phyloP scores from a whole-genome alignment of 2,888 invertebrate genomes.

The Listrodromus nycthemerus region DNA sequence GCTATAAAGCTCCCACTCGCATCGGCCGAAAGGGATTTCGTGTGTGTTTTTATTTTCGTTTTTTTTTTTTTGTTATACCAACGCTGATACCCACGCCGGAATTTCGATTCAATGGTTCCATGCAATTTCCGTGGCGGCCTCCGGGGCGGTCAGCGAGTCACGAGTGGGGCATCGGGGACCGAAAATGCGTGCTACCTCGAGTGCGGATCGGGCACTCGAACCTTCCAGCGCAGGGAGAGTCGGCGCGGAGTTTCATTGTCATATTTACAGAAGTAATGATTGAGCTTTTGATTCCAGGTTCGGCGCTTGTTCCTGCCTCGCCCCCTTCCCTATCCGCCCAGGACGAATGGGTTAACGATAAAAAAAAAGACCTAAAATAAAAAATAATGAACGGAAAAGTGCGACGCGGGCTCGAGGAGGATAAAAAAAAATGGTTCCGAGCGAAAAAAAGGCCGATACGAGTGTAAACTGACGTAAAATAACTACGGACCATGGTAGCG shows the following conservation, averaged over 20 bases:
- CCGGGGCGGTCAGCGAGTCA: conserved; percentile 6
- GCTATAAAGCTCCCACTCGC: conserved; percentile 9
- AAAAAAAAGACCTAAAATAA: conserved; percentile 40
- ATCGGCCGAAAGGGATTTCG: not conserved
- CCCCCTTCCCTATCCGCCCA: conserved; percentile 7
- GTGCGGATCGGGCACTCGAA: conserved; percentile 2
- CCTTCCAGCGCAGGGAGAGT: not conserved
- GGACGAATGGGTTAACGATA: conserved; percentile 61
- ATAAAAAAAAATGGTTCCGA: conserved; percentile 11
- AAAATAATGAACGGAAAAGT: not conserved
- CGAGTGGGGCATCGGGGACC: conserved; percentile 20
- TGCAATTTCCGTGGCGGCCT: conserved; percentile 21
- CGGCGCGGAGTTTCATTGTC: conserved; percentile 54
- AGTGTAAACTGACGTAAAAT: conserved; percentile 68
- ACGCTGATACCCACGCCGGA: conserved; percentile 20
- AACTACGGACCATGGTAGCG: conserved; percentile 69
- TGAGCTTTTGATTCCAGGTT: conserved; percentile 52
- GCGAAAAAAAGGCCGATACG: conserved; percentile 62
- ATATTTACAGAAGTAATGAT: conserved; percentile 61
- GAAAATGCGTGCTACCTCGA: not conserved
- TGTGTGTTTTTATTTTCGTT: not conserved
- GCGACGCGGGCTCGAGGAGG: not conserved
- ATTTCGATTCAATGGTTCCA: conserved; percentile 31
- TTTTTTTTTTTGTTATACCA: conserved; percentile 43
- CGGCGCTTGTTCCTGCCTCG: conserved; percentile 33